Evolutionary conservation across 2,113 vertebrate species (phyloP).

Genomic region (Aldabrachelys gigantea): DNA sequence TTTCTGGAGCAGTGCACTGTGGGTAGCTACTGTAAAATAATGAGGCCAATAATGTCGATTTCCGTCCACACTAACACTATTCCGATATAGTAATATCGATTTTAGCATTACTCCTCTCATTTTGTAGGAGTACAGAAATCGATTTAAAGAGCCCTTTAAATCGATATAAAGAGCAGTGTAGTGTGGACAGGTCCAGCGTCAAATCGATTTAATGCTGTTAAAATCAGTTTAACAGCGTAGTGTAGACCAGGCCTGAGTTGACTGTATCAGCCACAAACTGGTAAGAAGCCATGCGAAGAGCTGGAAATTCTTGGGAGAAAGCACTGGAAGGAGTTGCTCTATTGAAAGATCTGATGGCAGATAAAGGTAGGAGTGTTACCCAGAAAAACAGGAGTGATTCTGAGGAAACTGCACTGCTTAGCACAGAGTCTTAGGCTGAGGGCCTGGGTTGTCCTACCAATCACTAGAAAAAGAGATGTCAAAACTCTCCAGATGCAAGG

Average conservation of each 20-base stretch:
- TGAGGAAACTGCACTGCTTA: not conserved
- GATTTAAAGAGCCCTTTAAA: too few species aligned
- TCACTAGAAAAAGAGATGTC: not conserved
- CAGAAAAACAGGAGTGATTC: not conserved
- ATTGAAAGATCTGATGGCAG: not conserved
- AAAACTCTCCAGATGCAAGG: not conserved
- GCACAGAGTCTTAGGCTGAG: not conserved
- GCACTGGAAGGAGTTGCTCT: not conserved
- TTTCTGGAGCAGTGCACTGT: too few species aligned
- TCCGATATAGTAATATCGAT: too few species aligned
- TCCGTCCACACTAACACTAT: too few species aligned
- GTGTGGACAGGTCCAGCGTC: too few species aligned
- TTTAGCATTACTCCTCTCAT: too few species aligned
- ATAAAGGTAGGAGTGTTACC: not conserved
- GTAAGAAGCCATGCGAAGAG: not conserved
- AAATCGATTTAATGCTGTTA: too few species aligned
- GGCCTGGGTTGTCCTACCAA: not conserved
- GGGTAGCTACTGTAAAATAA: too few species aligned
- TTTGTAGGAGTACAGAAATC: too few species aligned
- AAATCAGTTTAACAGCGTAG: too few species aligned
- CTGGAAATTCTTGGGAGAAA: not conserved
- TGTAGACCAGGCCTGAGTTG: not conserved
- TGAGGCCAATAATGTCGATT: too few species aligned
- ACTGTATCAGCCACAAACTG: not conserved
- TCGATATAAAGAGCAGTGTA: too few species aligned